A percentile compares a stretch with the other conserved stretches of the same genome.
These are phyloP conservation scores for Helogale parvula DNA, from an alignment of 2,113 vertebrate genomes.

Conservation along the genomic window DNA sequence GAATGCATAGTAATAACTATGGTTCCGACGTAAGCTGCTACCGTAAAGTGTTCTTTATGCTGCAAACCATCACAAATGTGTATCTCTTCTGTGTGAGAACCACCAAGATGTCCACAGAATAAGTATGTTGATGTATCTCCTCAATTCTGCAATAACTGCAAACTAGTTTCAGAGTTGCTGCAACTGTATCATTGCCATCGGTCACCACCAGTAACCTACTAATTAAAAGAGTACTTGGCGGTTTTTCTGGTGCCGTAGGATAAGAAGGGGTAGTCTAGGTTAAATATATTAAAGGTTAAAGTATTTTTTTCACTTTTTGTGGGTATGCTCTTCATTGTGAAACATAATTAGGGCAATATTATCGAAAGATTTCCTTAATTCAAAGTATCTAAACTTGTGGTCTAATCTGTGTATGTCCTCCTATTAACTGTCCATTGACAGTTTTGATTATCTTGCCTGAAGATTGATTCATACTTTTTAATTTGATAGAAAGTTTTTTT, in stretches of 20 bases:
- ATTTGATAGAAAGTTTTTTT: constrained; percentile 62
- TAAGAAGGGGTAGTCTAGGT: not conserved
- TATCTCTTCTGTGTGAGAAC: not conserved
- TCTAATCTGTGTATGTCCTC: not conserved
- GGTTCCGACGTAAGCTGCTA: not conserved
- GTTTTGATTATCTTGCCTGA: constrained; percentile 59
- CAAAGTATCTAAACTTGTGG: not conserved
- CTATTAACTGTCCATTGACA: constrained; percentile 43
- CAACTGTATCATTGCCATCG: not conserved
- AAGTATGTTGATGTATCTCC: not conserved
- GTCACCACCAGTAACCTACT: not conserved
- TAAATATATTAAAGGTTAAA: not conserved
- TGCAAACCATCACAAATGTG: no score
- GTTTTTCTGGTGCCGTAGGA: not conserved
- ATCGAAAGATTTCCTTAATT: constrained; percentile 2
- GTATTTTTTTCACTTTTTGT: not conserved
- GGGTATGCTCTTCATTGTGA: not conserved
- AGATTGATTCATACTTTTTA: constrained; percentile 61
- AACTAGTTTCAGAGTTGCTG: not conserved
- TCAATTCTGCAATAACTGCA: not conserved
- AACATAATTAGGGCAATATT: not conserved
- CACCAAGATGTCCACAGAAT: not conserved
- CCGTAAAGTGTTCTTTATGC: not conserved
- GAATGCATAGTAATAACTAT: not conserved
- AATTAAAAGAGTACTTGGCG: not conserved